These are phyloP conservation scores for Helicoverpa assulta DNA, from an alignment of 2,888 invertebrate genomes.

Conservation along the genomic window DNA sequence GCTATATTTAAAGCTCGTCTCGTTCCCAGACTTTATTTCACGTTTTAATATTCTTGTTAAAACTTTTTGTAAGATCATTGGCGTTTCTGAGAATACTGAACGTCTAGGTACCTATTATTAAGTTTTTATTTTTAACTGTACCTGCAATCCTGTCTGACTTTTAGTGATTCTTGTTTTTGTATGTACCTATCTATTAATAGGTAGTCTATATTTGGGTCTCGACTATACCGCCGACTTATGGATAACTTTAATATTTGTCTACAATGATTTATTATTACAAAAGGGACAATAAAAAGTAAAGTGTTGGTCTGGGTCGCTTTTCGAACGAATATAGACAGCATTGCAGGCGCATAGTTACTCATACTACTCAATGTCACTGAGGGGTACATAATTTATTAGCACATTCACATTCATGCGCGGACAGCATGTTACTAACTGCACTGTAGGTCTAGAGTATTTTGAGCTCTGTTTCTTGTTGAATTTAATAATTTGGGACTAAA, in stretches of 20 bases:
- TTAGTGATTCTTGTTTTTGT: not conserved
- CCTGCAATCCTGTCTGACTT: not conserved
- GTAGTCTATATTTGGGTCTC: no score
- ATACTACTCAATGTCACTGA: conserved; percentile 25
- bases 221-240: no score
- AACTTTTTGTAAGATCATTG: not conserved
- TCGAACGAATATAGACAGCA: conserved; percentile 27
- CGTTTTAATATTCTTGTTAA: not conserved
- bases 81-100: conserved; percentile 12
- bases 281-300: no score
- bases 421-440: conserved; percentile 16
- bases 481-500: no score
- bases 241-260: no score
- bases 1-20: not conserved
- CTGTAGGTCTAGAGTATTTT: not conserved
- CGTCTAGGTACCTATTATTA: not conserved
- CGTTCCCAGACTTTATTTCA: not conserved
- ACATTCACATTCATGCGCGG: conserved; percentile 15
- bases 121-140: conserved; percentile 6
- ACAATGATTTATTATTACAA: no score
- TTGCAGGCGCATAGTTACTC: conserved; percentile 21
- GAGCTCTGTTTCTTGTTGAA: no score
- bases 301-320: no score
- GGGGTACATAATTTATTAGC: conserved; percentile 45
- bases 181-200: no score